Evolutionary conservation across 2,888 invertebrate species (phyloP), one percentile per base, ranked within the genome.

Genomic region (Calameuta idolon): DNA sequence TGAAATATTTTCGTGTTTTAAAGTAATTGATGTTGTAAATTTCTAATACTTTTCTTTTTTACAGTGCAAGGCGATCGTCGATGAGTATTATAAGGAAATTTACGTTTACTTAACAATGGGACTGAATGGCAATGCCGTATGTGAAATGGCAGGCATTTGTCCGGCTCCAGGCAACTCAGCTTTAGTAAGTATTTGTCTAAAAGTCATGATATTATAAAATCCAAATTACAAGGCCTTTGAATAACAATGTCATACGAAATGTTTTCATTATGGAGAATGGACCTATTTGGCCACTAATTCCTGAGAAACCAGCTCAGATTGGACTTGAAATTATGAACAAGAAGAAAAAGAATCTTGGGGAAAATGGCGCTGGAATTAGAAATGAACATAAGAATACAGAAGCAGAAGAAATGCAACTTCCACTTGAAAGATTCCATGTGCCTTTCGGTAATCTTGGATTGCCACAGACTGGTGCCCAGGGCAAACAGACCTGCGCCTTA

Each of bases 71-170:
- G 93, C 94, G 79, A 92, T 97, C 69, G 96, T 96, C 0, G 95
- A 96, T 79, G 93, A 97, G 86, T 98, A 97, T 91, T 97, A 96
- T 88, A 93, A 94, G 0, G 89, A 94, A 33, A 93, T 97, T 80
- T 98, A 98, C 90, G 90, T 94, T 69, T 95, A 94, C 85, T 92
- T 98, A 11, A 93, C 95, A 0, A 92, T 94, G 12, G 94, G 95
- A 83, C 90, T 98, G 82, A 93, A 97, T 87, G 94, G 95, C 0
- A 93, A 94, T 74, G 92, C 92, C n/a, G 91, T 96, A 0, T 98
- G 98, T 88, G 90, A 93, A 80, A 92, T 96, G 87, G 94, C 95
- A 82, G 96, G 95, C 12, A 92, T 97, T 73, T 97, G 97, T 84
- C 93, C 93, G 34, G 87, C 89, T 33, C 88, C 90, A 68, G 88